Evolutionary conservation across 2,888 invertebrate species (phyloP), one percentile per base, ranked within the genome.

Genomic region (Perizoma flavofasciatum): DNA sequence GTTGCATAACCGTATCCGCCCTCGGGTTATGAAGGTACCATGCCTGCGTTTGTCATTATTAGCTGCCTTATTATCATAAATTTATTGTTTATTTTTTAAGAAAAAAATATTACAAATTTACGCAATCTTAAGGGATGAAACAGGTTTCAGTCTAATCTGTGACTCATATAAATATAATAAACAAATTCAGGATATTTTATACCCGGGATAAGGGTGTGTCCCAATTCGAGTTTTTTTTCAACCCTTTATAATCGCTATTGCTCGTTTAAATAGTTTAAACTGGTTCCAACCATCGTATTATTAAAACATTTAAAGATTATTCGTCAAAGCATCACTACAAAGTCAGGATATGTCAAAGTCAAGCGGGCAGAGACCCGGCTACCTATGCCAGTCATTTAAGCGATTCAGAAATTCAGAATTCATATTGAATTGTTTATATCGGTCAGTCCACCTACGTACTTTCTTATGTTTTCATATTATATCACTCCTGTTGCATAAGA

Each of bases 21-120:
- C 53, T 61, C 50, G 61, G 53, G 52, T 74, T 62, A 73, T 85
- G 70, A 59, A 68, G 59, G 63, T 62, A 74, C 85, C 70, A 58
- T 85, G 78, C 61, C 66, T 68, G 85, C 71, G 70, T 53, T 70
- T 69, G 83, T 83, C 85, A n/a, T n/a, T n/a, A n/a, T n/a, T n/a
- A 81, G 73, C 72, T 75, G 69, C 75, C 72, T 63, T 66, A 59
- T 22, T 47, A 58, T 39, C 55, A 55, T 63, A 58, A 63, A 68
- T 59, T 45, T 58, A 53, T 63, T 54, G 65, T 56, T 66, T 64
- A 66, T 11, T 59, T 58, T 64, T 62, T 66, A 62, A 41, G 46
- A 58, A 54, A 66, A 68, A 58, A 43, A 43, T 11, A 5, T 35
- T 41, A 32, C 4, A n/a, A 0, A 4, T 8, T 40, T 46, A 9